A percentile compares a stretch with the other conserved stretches of the same genome.
Evolutionary conservation across 1,140 invertebrate genomes (phyloP).

Genomic region (Aphis craccivora): DNA sequence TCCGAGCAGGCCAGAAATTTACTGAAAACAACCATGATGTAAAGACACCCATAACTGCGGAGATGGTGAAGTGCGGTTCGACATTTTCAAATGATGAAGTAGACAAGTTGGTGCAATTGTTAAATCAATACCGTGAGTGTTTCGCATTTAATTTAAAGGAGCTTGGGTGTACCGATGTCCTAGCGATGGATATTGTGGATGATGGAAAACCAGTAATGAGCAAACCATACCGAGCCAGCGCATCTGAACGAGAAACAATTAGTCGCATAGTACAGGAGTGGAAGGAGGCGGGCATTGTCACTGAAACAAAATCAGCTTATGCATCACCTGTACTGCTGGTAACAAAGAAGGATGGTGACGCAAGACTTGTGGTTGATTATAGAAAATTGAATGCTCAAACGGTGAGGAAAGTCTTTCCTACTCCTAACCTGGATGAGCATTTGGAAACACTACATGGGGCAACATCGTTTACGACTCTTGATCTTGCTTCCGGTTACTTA

Average conservation of each 20-base stretch:
- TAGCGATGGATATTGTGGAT: background rate
- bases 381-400: slow-evolving; percentile 60
- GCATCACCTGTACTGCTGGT: slow-evolving; percentile 61
- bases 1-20: too few relatives aligned
- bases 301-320: slow-evolving; percentile 61
- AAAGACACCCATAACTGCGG: background rate
- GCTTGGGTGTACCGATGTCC: background rate
- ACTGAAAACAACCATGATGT: too few relatives aligned
- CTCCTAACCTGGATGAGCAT: slow-evolving; percentile 60
- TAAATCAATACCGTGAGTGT: background rate
- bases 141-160: background rate
- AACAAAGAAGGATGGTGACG: slow-evolving; percentile 59
- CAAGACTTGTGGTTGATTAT: slow-evolving; percentile 60
- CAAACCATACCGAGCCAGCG: background rate
- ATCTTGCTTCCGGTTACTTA: slow-evolving; percentile 60
- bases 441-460: slow-evolving; percentile 55
- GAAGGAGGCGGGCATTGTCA: slow-evolving; percentile 59
- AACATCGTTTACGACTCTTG: slow-evolving; percentile 58
- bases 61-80: background rate
- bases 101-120: background rate
- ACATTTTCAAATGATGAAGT: background rate
- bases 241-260: background rate
- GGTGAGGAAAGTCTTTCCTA: slow-evolving; percentile 59
- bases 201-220: background rate
- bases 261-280: slow-evolving; percentile 41